phyloP scores from a whole-genome alignment of 2,797 vertebrate species.

The Phalanger gymnotis region DNA sequence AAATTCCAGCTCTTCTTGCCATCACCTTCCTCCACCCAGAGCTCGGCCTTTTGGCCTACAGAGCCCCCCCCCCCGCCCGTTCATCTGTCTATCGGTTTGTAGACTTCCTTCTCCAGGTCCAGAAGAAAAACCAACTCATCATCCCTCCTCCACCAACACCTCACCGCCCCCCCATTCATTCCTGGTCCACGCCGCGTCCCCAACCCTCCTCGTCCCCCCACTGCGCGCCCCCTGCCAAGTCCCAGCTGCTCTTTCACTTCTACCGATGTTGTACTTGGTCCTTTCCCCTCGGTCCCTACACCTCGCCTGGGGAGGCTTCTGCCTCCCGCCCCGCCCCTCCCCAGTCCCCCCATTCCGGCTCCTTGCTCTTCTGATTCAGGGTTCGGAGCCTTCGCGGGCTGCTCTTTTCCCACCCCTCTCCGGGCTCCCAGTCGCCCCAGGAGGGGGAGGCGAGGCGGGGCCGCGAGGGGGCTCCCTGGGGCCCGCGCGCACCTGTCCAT shows the following conservation, averaged over 20 bases:
- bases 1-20: not conserved
- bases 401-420: not conserved
- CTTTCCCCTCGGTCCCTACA: not conserved
- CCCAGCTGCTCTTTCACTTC: not conserved
- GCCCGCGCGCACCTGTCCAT: not conserved
- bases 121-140: not conserved
- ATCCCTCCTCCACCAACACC: no score
- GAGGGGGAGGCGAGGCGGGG: not conserved
- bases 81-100: not conserved
- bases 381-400: not conserved
- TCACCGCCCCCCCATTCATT: not conserved
- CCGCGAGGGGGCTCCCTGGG: not conserved
- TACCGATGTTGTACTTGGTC: not conserved
- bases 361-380: fast-evolving
- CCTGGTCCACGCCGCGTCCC: no score
- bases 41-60: not conserved
- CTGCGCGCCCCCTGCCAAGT: fast-evolving
- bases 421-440: not conserved
- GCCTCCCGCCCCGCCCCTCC: not conserved
- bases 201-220: no score
- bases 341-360: no score
- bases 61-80: not conserved
- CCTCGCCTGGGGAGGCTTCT: not conserved
- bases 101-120: not conserved
- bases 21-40: not conserved